These are phyloP conservation scores for Cichladusa arquata DNA, from an alignment of 2,113 vertebrate genomes.

Conservation along the genomic window DNA sequence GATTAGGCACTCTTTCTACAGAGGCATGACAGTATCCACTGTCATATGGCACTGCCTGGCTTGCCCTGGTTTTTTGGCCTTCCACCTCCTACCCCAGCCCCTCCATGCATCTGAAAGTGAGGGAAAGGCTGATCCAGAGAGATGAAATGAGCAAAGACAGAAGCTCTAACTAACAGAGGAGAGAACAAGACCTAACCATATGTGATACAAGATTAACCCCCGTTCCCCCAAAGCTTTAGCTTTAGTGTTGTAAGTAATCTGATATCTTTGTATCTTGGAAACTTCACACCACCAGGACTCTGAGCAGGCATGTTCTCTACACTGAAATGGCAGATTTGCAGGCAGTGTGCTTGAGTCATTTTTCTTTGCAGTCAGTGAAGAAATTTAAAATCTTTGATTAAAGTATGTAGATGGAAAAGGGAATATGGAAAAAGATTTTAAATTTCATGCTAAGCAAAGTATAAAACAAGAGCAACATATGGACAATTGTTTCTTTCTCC, in stretches of 20 bases:
- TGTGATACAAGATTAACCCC: background rate
- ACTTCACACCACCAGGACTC: background rate
- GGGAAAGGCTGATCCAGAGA: background rate
- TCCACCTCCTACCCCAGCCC: rapidly evolving
- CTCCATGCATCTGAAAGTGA: background rate
- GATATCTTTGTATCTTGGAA: background rate
- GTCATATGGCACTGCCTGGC: background rate
- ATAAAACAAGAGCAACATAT: background rate
- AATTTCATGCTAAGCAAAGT: background rate
- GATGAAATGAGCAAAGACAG: background rate
- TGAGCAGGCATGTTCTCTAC: background rate
- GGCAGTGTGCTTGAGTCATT: background rate
- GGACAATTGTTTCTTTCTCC: background rate
- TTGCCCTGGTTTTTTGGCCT: background rate
- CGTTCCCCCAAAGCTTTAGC: background rate
- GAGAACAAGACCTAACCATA: background rate
- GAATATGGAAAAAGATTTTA: background rate
- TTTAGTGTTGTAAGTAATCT: background rate
- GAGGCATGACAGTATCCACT: background rate
- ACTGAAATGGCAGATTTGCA: background rate
- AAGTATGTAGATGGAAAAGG: background rate
- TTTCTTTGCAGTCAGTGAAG: background rate
- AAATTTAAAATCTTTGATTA: background rate
- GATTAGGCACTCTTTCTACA: background rate
- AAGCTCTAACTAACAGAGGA: background rate